Evolutionary conservation across 2,113 vertebrate species (phyloP).

Genomic region (Artemisiospiza belli): DNA sequence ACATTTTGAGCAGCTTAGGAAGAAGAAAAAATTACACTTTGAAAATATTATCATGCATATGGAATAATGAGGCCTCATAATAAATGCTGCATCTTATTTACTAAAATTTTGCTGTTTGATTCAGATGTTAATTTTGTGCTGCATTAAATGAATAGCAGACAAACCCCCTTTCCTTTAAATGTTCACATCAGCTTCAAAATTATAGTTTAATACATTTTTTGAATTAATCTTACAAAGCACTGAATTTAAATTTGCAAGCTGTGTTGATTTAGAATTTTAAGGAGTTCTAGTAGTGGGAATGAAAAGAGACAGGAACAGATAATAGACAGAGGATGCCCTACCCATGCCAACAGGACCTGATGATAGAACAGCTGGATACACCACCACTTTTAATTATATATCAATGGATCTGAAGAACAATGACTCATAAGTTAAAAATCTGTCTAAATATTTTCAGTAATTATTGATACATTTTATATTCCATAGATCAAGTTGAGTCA

Average conservation of each 20-base stretch:
- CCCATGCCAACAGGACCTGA: neutral
- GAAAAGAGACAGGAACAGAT: neutral
- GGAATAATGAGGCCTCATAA: slow-evolving; percentile 10
- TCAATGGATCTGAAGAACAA: neutral
- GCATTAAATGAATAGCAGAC: slow-evolving; percentile 31
- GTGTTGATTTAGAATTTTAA: neutral
- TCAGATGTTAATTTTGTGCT: slow-evolving; percentile 46
- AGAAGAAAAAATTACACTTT: neutral
- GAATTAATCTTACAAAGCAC: slow-evolving; percentile 55
- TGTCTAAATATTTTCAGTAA: neutral
- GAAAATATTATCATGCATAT: neutral
- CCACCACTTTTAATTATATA: neutral
- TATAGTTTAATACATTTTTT: slow-evolving; percentile 11
- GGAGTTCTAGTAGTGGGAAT: neutral
- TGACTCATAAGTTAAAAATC: neutral
- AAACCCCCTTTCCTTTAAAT: slow-evolving; percentile 22
- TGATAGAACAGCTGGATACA: neutral
- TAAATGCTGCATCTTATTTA: slow-evolving; percentile 38
- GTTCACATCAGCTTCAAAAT: slow-evolving; percentile 16
- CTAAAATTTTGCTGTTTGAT: slow-evolving; percentile 7
- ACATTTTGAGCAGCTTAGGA: neutral
- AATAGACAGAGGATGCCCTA: neutral
- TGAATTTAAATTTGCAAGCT: slow-evolving; percentile 45
- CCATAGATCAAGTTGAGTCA: neutral
- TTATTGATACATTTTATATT: neutral